Base-by-base conservation (phyloP, 2,797 vertebrate genomes). In the Agapornis canus region DNA sequence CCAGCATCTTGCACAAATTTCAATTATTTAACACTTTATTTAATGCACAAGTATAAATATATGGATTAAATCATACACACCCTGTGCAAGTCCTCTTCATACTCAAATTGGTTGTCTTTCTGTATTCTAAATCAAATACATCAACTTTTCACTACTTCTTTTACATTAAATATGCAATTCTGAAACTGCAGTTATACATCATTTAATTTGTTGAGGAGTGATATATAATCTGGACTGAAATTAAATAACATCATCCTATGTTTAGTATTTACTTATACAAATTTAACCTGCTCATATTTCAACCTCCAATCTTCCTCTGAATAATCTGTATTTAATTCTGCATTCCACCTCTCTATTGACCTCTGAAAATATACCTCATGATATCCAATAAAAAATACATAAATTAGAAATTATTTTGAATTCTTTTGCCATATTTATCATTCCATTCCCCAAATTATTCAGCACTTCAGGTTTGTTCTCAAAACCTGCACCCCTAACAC, bases 201-300 rank as follows among this genome's bases (percentile, higher is more conserved):
- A 94, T 96, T 90, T 94, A 94, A 86, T 96, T 96, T 96, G 87
- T 79, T 94, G 77, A 84, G 57, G 51, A 94, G 66, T 90, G 85
- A 96, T 96, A 91, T 82, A 95, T 91, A 96, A 94, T 94, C 92
- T 79, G 51, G 81, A 47, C 70, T 73, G 87, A 94, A 96, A 96
- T 96, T 88, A 96, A 96, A 94, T 94, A 96, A 83, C 90, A 82
- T 91, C 91, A 92, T 90, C 73, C 87, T 68, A 56, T 94, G 95
- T 94, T 96, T 95, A 94, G 95, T 96, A 95, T 96, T 96, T 97
- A 96, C 92, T 94, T 91, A 94, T 94, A 97, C 89, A 97, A 96
- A 95, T 96, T 88, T 91, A 96, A 95, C 87, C 90, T 94, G 91
- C 85, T 96, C 87, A 64, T 97, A 96, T 94, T 94, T 97, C 91